Percentiles rank a stretch among this genome's conserved stretches.
phyloP scores from a whole-genome alignment of 1,140 invertebrate species.

The Drosophila tsacasi region DNA sequence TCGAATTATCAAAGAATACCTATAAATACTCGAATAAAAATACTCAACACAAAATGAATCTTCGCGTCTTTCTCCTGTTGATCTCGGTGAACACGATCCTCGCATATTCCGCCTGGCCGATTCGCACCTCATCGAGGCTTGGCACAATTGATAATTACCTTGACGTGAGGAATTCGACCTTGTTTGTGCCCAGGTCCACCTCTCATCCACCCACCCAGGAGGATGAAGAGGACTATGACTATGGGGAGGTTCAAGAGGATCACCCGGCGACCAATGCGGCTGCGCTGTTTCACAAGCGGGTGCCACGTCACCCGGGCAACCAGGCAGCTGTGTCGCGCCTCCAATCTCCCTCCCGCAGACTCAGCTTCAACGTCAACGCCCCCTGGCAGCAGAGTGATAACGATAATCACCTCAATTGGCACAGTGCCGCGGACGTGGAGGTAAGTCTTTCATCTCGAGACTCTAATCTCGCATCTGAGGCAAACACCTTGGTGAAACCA shows the following conservation, averaged over 20 bases:
- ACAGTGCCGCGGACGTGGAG: slow-evolving; percentile 39
- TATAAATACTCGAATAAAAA: slow-evolving; percentile 15
- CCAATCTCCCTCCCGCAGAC: slow-evolving; percentile 34
- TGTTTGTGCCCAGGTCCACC: slow-evolving; percentile 11
- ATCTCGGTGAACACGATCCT: neutral
- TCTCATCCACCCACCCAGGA: slow-evolving; percentile 5
- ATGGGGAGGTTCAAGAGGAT: neutral
- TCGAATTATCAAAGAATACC: slow-evolving; percentile 2
- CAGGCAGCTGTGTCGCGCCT: neutral
- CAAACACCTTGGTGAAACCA: slow-evolving; percentile 48
- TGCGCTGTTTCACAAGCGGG: slow-evolving; percentile 24
- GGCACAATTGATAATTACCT: slow-evolving; percentile 21
- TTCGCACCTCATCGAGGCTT: neutral
- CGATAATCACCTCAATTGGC: slow-evolving; percentile 46
- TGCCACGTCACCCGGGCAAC: slow-evolving; percentile 34
- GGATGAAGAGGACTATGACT: slow-evolving; percentile 6
- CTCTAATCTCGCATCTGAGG: slow-evolving; percentile 10
- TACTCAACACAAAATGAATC: slow-evolving; percentile 13
- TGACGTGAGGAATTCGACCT: slow-evolving; percentile 31
- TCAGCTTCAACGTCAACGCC: slow-evolving; percentile 22
- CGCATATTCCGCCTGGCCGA: slow-evolving; percentile 8
- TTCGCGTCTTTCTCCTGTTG: slow-evolving; percentile 1
- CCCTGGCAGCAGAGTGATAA: slow-evolving; percentile 13
- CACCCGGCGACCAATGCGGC: neutral
- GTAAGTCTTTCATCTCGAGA: slow-evolving; percentile 50